Conservation (phyloP, 2,113 vertebrate species). For the Ceratotherium simum region DNA sequence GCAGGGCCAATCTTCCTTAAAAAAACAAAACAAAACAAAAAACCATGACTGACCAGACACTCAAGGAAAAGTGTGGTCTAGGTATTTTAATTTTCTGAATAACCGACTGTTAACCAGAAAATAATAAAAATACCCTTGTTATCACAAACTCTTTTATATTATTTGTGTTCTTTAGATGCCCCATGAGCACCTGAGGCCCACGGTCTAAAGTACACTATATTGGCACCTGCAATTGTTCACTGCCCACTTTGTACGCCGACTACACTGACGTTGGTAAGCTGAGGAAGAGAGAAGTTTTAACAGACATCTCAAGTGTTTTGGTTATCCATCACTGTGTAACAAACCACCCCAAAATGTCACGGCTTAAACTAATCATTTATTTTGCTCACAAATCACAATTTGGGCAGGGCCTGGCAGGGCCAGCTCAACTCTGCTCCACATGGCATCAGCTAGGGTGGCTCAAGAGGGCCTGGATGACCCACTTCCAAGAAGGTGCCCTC, state of each 20-base stretch:
- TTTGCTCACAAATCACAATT: not conserved
- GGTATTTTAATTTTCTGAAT: not conserved
- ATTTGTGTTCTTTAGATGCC: not conserved
- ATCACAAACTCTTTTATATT: not conserved
- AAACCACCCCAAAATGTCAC: not conserved
- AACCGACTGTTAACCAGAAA: not conserved
- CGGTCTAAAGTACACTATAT: fast-evolving
- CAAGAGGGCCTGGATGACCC: fast-evolving
- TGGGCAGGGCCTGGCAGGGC: not conserved
- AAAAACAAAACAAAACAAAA: no score
- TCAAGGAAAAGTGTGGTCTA: not conserved
- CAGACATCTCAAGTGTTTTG: not conserved
- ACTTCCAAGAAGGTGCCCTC: not conserved
- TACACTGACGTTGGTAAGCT: not conserved
- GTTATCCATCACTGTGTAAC: not conserved
- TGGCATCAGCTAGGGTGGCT: not conserved
- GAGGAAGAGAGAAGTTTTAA: not conserved
- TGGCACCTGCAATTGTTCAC: not conserved
- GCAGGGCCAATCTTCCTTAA: no score
- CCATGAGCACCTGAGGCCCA: not conserved
- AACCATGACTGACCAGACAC: not conserved
- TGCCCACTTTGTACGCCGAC: not conserved
- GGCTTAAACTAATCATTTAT: not conserved
- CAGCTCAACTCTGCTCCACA: not conserved
- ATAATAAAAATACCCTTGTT: not conserved